Base-by-base conservation (phyloP, 2,797 vertebrate species). In the Syncerus caffer region DNA sequence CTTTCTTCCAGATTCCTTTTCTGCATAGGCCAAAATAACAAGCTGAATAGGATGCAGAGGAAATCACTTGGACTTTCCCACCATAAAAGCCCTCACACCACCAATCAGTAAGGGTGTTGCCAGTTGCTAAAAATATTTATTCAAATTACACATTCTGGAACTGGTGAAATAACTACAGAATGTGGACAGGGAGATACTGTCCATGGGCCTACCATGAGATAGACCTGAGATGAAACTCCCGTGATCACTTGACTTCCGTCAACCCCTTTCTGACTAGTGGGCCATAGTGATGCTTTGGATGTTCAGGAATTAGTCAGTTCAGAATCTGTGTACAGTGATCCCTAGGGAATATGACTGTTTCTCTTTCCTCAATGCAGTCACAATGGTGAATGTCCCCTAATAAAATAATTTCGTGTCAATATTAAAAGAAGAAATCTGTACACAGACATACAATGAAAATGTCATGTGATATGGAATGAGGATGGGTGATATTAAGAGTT, bases 201-300 rank as follows among this genome's bases (percentile, higher is more conserved):
- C 47, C 47, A 47, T 79, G 76, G 16, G 45, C 45, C 76, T 29
- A 50, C 27, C 1, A 0, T 50, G 45, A 50, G 76, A 50, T 2
- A 79, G 16, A 50, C 27, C 45, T 2, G 0, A 31, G 27, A 12
- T 79, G 45, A 50, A 79, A 79, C 76, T 50, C 16, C 45, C 31
- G 16, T 79, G 15, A 50, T 6, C 0, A 0, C 9, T 50, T 79
- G 45, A 79, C 27, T 79, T 50, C 76, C 0, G 0, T 50, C 1
- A 50, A 29, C 76, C 16, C 16, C 16, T 29, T 45, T 79, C 15
- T 31, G 45, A 79, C 15, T 79, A 50, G 42, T 31, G 42, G 58
- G 4, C 29, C 17, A 85, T 4, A 29, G 17, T 15, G 58, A 62
- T 47, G 10, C 84, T 50, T 85, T n/a, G 17, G 17, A 79, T 47